These are phyloP conservation scores for Eospalax fontanierii DNA, from an alignment of 2,797 vertebrate genomes.

Conservation along the genomic window DNA sequence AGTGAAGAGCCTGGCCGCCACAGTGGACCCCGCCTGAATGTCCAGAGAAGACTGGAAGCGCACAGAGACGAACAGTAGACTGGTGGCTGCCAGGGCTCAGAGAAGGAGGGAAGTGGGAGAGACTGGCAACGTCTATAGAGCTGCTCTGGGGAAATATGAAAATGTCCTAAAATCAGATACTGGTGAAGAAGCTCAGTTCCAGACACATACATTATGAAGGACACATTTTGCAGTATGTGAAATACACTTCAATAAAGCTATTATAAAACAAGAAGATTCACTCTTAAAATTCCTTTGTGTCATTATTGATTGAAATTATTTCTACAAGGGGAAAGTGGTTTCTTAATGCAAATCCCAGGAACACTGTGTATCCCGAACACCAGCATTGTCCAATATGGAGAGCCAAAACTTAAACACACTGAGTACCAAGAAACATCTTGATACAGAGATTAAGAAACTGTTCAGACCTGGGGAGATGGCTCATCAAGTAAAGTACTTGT, in stretches of 20 bases:
- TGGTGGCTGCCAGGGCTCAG: not conserved
- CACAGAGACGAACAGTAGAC: not conserved
- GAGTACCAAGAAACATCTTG: not conserved
- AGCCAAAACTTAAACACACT: not conserved
- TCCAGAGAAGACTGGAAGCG: not conserved
- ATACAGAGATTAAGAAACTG: not conserved
- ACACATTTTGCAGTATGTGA: not conserved
- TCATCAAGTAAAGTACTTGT: not conserved
- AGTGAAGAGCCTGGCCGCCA: not conserved
- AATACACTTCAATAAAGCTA: not conserved
- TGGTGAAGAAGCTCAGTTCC: not conserved
- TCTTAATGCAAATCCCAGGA: not conserved
- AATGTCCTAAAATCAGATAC: slow-evolving; percentile 3
- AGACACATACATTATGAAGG: not conserved
- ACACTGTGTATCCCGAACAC: not conserved
- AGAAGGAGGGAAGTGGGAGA: not conserved
- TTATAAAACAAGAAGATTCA: not conserved
- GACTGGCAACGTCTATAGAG: not conserved
- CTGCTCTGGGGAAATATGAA: not conserved
- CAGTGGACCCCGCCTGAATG: not conserved
- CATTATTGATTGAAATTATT: not conserved
- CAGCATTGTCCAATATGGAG: not conserved
- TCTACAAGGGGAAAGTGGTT: not conserved
- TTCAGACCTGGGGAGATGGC: not conserved
- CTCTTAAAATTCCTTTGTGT: slow-evolving; percentile 26